Base-by-base conservation (phyloP, 2,888 invertebrate species). In the Fragum sueziense region DNA sequence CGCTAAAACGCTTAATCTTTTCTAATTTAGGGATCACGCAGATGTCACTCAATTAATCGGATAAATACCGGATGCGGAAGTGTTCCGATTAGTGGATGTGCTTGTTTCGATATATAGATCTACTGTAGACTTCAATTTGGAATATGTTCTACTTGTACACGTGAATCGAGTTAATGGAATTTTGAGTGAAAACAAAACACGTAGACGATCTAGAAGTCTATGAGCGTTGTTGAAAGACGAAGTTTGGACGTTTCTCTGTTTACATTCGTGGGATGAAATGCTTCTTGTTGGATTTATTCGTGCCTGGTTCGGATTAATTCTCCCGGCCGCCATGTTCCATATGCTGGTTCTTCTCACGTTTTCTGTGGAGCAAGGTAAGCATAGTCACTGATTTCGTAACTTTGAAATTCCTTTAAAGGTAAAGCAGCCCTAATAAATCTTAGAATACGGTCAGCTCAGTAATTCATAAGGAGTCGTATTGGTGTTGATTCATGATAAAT, bases 131-230 rank as follows among this genome's bases (percentile, higher is more conserved):
- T 22, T 22, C 54, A 4, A 20, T 14, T 22, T 70, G 70, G 70
- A 70, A 70, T 70, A 33, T 57, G 34, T 54, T 52, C 33, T 34
- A 22, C 22, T 54, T 25, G 17, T 34, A 57, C 14, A 37, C 33
- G 54, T 70, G 70, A 70, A 70, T 33, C 54, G 70, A 70, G 34
- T 31, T 70, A 57, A 70, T 70, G 70, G 70, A 57, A 57, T 70
- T 70, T 70, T 65, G 65, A 65, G 65, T 65, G 65, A 65, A 65
- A 37, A 37, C 4, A 34, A 65, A 17, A 62, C 31, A 41, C n/a
- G 65, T 9, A 65, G n/a, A 65, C 25, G 41, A 65, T 34, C 65
- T 34, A 65, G 41, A 65, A 33, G 41, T 41, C 65, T 25, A 20
- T 41, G 41, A 9, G 47, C 14, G 47, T 2, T 61, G 31, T 29